These are phyloP conservation scores for Mastigias papua DNA, from an alignment of 30 jellyfish, hydroid and myxozoan species.

Conservation along the genomic window DNA sequence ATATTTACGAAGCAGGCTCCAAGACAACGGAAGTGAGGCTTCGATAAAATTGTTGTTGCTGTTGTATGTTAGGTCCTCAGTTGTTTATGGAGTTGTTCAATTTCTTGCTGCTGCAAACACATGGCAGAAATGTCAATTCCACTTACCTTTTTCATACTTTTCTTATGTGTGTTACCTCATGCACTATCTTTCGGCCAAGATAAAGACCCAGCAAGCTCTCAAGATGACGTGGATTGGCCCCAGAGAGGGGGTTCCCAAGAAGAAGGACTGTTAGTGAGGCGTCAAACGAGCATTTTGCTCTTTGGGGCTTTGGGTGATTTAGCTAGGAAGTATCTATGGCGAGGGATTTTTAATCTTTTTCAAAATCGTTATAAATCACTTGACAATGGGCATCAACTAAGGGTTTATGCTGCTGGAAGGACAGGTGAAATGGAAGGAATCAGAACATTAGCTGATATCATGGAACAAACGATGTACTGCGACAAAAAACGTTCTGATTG, in stretches of 20 bases:
- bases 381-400: not conserved
- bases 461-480: not conserved
- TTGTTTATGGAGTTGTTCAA: no score
- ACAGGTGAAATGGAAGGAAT: slow-evolving; percentile 16
- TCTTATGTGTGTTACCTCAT: not conserved
- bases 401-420: slow-evolving; percentile 64
- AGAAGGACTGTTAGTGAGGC: not conserved
- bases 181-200: not conserved
- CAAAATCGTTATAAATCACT: not conserved
- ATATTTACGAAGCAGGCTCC: no score
- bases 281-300: slow-evolving; percentile 52
- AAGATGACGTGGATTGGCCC: not conserved
- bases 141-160: not conserved
- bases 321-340: slow-evolving; percentile 77
- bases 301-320: slow-evolving; percentile 81
- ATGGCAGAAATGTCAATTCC: not conserved
- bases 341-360: slow-evolving; percentile 45
- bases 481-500: not conserved
- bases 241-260: not conserved
- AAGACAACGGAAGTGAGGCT: no score
- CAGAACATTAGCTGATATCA: not conserved
- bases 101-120: no score
- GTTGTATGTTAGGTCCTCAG: no score
- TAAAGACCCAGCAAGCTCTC: not conserved
- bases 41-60: no score